Conservation (phyloP, 2,888 invertebrate species). For the Drosophila mayaguana region DNA sequence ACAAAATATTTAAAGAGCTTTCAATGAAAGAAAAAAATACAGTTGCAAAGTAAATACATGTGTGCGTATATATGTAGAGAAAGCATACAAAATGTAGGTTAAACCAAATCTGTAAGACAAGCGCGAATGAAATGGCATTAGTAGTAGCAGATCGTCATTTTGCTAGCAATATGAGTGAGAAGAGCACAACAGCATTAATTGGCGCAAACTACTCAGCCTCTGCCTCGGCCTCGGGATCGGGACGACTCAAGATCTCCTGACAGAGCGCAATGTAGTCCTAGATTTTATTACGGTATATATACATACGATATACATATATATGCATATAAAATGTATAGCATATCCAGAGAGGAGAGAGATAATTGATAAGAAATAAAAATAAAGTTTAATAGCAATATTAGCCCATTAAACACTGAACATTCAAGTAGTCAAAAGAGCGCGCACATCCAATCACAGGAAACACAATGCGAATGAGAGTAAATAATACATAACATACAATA, state of each 20-base stretch:
- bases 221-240: slow-evolving; percentile 84
- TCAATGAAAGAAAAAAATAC: neutral
- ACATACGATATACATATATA: slow-evolving; percentile 26
- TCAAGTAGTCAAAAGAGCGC: slow-evolving; percentile 21
- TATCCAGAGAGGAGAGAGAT: slow-evolving; percentile 46
- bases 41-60: slow-evolving; percentile 5
- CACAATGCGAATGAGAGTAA: slow-evolving; percentile 27
- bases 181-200: slow-evolving; percentile 24
- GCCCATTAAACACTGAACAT: slow-evolving; percentile 40
- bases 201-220: slow-evolving; percentile 52
- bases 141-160: slow-evolving; percentile 28
- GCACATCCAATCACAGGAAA: slow-evolving; percentile 33
- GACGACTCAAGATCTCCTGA: slow-evolving; percentile 84
- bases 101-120: slow-evolving; percentile 20
- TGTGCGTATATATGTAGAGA: slow-evolving; percentile 1
- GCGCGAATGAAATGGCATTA: slow-evolving; percentile 46
- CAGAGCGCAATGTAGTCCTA: slow-evolving; percentile 84
- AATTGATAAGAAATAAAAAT: slow-evolving; percentile 33
- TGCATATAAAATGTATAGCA: slow-evolving; percentile 39
- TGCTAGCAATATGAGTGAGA: slow-evolving; percentile 22
- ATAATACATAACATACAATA: slow-evolving; percentile 7
- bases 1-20: slow-evolving; percentile 26
- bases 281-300: slow-evolving; percentile 45
- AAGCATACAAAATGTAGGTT: slow-evolving; percentile 25
- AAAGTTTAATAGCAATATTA: slow-evolving; percentile 25